Percentiles rank a stretch among this genome's conserved stretches.
Conservation (phyloP, 2,797 vertebrate genomes). For the Chelon labrosus region DNA sequence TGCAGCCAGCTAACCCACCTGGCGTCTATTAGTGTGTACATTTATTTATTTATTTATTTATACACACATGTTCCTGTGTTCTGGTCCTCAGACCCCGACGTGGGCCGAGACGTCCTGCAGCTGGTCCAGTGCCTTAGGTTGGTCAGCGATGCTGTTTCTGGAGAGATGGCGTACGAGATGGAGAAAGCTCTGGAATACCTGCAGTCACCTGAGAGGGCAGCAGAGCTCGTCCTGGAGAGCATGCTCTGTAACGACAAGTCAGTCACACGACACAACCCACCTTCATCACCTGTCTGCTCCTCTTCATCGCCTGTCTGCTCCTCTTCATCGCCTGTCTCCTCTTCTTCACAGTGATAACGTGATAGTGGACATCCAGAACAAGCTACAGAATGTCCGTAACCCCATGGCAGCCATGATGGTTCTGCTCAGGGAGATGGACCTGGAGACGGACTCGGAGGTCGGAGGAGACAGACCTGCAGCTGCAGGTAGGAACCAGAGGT, state of each 20-base stretch:
- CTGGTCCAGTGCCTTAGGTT: conserved; percentile 93
- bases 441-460: conserved; percentile 89
- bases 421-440: conserved; percentile 93
- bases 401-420: conserved; percentile 87
- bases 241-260: conserved; percentile 92
- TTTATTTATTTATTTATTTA: no score
- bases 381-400: conserved; percentile 92
- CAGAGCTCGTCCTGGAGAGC: conserved; percentile 91
- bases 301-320: background rate
- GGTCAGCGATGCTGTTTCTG: conserved; percentile 88
- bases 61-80: no score
- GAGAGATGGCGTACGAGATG: conserved; percentile 92
- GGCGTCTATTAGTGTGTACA: no score
- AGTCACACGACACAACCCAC: background rate
- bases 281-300: background rate
- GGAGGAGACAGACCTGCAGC: conserved; percentile 57
- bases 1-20: no score
- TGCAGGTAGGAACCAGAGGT: conserved; percentile 46
- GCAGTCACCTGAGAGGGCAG: conserved; percentile 91
- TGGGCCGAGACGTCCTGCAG: conserved; percentile 90
- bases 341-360: conserved; percentile 83
- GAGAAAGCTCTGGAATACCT: conserved; percentile 92
- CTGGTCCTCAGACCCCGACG: conserved; percentile 85
- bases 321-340: no score
- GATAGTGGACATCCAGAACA: conserved; percentile 92